Percentiles rank a stretch among this genome's conserved stretches.
Evolutionary conservation across 2,113 vertebrate species (phyloP).

Genomic region (Mustela nigripes): DNA sequence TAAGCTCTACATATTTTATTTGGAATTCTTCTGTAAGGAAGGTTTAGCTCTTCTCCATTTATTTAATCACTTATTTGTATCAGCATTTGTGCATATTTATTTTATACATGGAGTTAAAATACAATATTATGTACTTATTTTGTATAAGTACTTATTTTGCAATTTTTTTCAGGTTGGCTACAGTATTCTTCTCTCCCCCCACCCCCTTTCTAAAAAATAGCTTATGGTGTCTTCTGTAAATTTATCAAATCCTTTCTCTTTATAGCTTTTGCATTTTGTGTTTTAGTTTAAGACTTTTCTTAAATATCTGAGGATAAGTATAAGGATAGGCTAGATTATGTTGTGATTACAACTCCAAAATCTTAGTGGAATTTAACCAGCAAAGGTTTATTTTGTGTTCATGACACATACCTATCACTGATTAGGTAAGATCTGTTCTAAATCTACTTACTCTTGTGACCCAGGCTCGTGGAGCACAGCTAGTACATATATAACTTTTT

Average conservation of each 20-base stretch:
- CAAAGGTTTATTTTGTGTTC: not conserved
- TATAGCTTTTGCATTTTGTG: not conserved
- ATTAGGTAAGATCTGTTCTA: not conserved
- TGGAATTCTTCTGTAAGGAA: not conserved
- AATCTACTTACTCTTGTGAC: not conserved
- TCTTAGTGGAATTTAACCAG: not conserved
- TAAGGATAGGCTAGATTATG: not conserved
- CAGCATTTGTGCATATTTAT: not conserved
- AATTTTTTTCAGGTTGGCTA: not conserved
- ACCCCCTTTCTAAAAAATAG: not conserved
- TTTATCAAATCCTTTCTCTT: not conserved
- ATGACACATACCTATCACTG: not conserved
- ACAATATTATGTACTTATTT: not conserved
- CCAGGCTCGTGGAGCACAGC: not conserved
- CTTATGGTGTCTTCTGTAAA: not conserved
- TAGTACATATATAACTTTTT: not conserved
- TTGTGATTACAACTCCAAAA: not conserved
- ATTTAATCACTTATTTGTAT: not conserved
- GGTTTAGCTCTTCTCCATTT: not conserved
- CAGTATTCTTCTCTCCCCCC: not conserved
- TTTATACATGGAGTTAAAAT: not conserved
- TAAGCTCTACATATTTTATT: not conserved
- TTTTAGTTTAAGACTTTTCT: not conserved
- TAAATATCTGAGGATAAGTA: not conserved
- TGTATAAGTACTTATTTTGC: not conserved